phyloP scores from a whole-genome alignment of 2,113 vertebrate genomes.

The Phalacrocorax carbo region DNA sequence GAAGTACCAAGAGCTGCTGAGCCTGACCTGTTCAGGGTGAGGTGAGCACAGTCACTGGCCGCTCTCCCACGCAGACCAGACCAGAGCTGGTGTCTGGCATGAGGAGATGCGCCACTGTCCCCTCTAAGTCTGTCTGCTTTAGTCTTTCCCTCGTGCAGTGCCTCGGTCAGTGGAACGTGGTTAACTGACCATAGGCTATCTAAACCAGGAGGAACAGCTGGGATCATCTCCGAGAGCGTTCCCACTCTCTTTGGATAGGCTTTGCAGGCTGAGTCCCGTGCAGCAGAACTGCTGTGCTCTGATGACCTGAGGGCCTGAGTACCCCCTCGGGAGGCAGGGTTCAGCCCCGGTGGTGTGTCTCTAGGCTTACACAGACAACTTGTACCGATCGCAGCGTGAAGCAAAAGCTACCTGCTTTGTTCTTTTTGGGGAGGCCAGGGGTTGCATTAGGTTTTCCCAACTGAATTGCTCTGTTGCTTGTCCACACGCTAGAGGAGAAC shows the following conservation, averaged over 20 bases:
- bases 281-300: not conserved
- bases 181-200: not conserved
- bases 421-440: not conserved
- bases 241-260: not conserved
- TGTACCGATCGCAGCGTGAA: accelerated
- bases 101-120: not conserved
- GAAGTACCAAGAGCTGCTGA: not conserved
- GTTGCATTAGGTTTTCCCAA: not conserved
- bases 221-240: not conserved
- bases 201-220: not conserved
- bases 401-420: not conserved
- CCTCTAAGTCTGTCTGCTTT: not conserved
- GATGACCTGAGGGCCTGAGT: not conserved
- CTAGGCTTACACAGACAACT: not conserved
- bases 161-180: accelerated
- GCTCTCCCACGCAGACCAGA: not conserved
- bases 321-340: not conserved
- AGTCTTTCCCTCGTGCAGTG: not conserved
- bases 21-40: not conserved
- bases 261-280: not conserved
- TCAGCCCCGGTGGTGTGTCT: not conserved
- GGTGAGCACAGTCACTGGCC: not conserved
- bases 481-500: not conserved
- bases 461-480: not conserved
- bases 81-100: not conserved